These are phyloP conservation scores for Neoaliturus tenellus DNA, from an alignment of 2,888 invertebrate species.

Conservation along the genomic window DNA sequence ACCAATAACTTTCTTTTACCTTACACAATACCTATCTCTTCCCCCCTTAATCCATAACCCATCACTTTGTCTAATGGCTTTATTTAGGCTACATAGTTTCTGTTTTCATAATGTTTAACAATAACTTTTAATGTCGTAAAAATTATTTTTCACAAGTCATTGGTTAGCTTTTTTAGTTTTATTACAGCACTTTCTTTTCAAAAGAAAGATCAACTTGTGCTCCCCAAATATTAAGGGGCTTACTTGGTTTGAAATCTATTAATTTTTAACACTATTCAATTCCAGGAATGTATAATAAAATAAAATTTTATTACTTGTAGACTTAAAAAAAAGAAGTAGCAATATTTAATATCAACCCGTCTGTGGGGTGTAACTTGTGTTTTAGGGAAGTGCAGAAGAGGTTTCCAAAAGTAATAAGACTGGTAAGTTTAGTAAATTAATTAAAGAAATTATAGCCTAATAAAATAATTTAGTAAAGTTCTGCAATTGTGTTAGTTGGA, in stretches of 20 bases:
- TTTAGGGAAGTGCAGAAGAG: conserved; percentile 93
- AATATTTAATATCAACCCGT: conserved; percentile 59
- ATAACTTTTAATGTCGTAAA: background rate
- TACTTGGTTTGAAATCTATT: too few relatives aligned
- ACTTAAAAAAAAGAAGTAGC: too few relatives aligned
- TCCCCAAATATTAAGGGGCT: too few relatives aligned
- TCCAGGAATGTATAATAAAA: too few relatives aligned
- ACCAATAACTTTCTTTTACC: background rate
- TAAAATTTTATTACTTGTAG: too few relatives aligned
- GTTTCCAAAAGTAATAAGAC: conserved; percentile 89
- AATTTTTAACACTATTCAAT: too few relatives aligned
- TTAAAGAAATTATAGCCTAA: too few relatives aligned
- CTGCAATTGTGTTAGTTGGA: too few relatives aligned
- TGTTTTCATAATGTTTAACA: background rate
- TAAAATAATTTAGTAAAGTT: too few relatives aligned
- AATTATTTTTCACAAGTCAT: background rate
- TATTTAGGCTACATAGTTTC: background rate
- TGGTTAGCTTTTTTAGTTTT: background rate
- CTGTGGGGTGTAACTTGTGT: conserved; percentile 71
- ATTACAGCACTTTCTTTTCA: too few relatives aligned
- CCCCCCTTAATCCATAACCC: background rate
- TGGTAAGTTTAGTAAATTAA: too few relatives aligned
- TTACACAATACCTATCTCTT: background rate
- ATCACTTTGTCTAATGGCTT: background rate
- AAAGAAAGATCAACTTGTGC: too few relatives aligned